Percentiles rank a stretch among this genome's conserved stretches.
Evolutionary conservation across 92 coral and sea anemone genomes (phyloP).

Genomic region (Palythoa heliodiscus): DNA sequence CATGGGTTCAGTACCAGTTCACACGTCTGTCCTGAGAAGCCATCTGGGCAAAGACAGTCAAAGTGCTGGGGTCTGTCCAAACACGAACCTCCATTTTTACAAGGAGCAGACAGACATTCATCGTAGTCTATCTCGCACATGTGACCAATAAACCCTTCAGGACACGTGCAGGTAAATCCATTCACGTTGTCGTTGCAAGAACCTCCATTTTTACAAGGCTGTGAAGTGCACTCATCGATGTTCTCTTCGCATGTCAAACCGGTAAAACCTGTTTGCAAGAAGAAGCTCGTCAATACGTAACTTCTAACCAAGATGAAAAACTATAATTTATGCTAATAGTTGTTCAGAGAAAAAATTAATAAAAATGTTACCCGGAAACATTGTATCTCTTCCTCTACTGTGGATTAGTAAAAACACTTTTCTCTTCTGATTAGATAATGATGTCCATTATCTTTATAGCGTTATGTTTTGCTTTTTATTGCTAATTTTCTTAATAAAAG

Average conservation of each 20-base stretch:
- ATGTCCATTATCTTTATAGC: no score
- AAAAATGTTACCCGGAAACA: no score
- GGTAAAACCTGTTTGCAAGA: conserved; percentile 2
- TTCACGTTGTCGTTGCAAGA: conserved; percentile 18
- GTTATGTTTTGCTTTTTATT: no score
- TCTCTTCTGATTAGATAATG: no score
- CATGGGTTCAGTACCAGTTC: conserved; percentile 16
- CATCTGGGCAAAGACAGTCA: conserved; percentile 12
- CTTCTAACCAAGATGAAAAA: neutral
- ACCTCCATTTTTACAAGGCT: conserved; percentile 22
- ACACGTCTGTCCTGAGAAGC: conserved; percentile 23
- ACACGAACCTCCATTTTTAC: conserved; percentile 28
- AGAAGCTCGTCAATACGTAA: neutral
- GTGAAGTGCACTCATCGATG: conserved; percentile 8
- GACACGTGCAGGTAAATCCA: conserved; percentile 14
- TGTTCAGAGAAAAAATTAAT: no score
- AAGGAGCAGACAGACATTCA: conserved; percentile 31
- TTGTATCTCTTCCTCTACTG: no score
- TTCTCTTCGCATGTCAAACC: conserved; percentile 25
- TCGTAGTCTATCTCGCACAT: conserved; percentile 13
- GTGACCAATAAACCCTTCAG: conserved; percentile 7
- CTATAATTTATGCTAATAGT: no score
- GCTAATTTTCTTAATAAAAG: no score
- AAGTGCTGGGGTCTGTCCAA: conserved; percentile 1
- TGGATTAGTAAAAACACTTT: no score